Conservation (phyloP, 2,113 vertebrate genomes). For the Oryctolagus cuniculus region DNA sequence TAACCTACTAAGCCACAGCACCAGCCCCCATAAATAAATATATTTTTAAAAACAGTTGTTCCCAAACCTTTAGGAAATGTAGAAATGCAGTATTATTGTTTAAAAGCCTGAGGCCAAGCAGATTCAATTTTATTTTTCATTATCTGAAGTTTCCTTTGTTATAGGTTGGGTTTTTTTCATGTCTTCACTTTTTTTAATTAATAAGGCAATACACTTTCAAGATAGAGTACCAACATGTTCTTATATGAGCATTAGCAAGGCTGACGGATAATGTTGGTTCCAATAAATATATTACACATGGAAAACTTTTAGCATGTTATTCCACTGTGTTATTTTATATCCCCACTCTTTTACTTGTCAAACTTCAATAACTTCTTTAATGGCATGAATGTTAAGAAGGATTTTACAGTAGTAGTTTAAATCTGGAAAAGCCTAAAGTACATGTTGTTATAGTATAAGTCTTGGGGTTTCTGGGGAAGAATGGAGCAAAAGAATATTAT, state of each 20-base stretch:
- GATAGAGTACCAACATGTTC: not conserved
- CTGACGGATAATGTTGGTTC: not conserved
- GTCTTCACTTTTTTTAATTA: not conserved
- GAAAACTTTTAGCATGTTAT: constrained; percentile 8
- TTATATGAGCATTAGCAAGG: not conserved
- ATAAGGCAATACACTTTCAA: not conserved
- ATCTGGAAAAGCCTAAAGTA: not conserved
- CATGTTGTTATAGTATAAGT: not conserved
- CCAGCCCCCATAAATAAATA: too few species aligned
- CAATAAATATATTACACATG: not conserved
- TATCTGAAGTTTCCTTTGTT: not conserved
- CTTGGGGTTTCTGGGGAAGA: not conserved
- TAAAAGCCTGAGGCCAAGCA: constrained; percentile 1
- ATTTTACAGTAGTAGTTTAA: not conserved
- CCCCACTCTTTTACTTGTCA: not conserved
- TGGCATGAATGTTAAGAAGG: not conserved
- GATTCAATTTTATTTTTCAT: not conserved
- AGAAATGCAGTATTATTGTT: not conserved
- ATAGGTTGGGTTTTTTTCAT: not conserved
- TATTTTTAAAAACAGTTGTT: not conserved
- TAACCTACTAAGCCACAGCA: too few species aligned
- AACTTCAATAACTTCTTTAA: not conserved
- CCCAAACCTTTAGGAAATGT: not conserved
- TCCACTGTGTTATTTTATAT: not conserved
- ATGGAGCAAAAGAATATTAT: not conserved